Evolutionary conservation across 2,888 invertebrate species (phyloP).

Genomic region (Torymus texanus): DNA sequence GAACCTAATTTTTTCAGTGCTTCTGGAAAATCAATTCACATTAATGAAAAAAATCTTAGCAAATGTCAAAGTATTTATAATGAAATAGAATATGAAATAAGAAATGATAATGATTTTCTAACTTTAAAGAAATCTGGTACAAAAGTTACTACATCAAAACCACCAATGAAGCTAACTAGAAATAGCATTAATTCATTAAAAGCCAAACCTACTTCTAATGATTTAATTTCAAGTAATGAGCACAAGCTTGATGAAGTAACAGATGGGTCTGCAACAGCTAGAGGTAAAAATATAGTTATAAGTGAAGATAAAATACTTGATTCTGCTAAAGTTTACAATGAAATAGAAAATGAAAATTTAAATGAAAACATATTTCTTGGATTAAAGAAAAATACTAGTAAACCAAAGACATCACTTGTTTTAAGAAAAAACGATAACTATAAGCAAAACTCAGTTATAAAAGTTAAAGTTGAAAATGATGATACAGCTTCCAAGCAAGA

Average conservation of each 20-base stretch:
- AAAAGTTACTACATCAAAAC: slow-evolving; percentile 6
- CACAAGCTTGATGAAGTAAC: slow-evolving; percentile 14
- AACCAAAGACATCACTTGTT: neutral
- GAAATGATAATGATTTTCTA: slow-evolving; percentile 7
- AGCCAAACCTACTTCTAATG: neutral
- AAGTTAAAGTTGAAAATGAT: neutral
- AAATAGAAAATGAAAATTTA: slow-evolving; percentile 37
- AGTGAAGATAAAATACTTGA: slow-evolving; percentile 54
- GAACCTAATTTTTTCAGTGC: slow-evolving; percentile 44
- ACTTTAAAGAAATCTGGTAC: slow-evolving; percentile 13
- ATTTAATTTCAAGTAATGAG: slow-evolving; percentile 18
- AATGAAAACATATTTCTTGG: slow-evolving; percentile 27
- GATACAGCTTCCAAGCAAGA: no score
- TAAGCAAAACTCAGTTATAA: neutral
- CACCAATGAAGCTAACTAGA: neutral
- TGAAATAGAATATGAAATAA: slow-evolving; percentile 47
- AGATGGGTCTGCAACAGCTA: slow-evolving; percentile 60
- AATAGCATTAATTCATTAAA: neutral
- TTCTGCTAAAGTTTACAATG: slow-evolving; percentile 48
- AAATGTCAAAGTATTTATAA: slow-evolving; percentile 51
- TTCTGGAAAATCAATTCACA: slow-evolving; percentile 56
- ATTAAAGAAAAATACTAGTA: slow-evolving; percentile 12
- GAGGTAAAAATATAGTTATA: slow-evolving; percentile 57
- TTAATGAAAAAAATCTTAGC: slow-evolving; percentile 57
- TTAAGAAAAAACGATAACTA: neutral